Conservation (phyloP, 1,140 invertebrate genomes). For the Leguminivora glycinivorella region DNA sequence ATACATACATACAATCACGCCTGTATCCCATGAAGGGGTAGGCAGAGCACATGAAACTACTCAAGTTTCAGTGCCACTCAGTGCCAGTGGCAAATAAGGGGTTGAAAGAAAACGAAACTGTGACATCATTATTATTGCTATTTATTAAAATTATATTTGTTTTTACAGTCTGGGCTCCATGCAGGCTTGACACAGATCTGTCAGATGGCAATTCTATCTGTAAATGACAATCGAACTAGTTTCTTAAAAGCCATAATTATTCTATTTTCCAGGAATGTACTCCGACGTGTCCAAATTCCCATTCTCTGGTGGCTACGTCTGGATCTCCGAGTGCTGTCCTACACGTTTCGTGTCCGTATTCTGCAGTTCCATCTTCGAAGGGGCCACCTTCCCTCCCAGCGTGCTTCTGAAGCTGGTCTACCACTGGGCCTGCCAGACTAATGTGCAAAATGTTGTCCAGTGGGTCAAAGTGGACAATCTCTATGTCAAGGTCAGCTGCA, state of each 20-base stretch:
- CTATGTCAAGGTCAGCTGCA: constrained; percentile 52
- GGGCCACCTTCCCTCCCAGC: constrained; percentile 88
- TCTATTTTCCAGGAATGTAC: constrained; percentile 83
- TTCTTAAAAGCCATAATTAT: not conserved
- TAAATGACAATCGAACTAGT: no score
- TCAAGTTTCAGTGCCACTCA: no score
- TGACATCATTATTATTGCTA: no score
- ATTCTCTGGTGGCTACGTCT: constrained; percentile 92
- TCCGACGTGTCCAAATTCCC: constrained; percentile 91
- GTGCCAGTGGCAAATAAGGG: no score
- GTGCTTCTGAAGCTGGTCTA: constrained; percentile 91
- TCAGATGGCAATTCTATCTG: no score
- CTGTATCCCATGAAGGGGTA: no score
- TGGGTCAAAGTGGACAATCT: constrained; percentile 88
- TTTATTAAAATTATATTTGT: no score
- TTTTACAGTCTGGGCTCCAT: no score
- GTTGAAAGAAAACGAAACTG: no score
- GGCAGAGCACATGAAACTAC: no score
- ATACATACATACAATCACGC: no score
- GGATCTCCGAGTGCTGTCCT: constrained; percentile 92
- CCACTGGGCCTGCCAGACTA: constrained; percentile 94
- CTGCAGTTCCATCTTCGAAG: constrained; percentile 91
- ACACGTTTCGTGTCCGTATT: constrained; percentile 91
- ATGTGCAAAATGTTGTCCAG: constrained; percentile 90
- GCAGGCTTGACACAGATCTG: no score